Evolutionary conservation across 92 coral and sea anemone species (phyloP).

Genomic region (Ricordea florida): DNA sequence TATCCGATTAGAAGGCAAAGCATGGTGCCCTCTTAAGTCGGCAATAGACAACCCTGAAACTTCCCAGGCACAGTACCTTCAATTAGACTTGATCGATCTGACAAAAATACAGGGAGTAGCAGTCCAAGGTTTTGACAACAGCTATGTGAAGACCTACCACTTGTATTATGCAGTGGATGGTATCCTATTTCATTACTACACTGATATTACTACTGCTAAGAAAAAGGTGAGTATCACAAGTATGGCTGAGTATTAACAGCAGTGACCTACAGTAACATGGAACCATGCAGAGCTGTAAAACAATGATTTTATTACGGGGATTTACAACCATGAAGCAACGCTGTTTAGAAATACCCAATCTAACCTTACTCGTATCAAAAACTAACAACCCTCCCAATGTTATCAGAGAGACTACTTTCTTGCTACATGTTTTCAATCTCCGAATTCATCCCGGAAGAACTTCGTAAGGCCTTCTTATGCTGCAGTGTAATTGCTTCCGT

Average conservation of each 20-base stretch:
- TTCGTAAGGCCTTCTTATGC: too few species aligned
- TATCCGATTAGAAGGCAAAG: neutral
- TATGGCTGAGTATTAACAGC: neutral
- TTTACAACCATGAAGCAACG: too few species aligned
- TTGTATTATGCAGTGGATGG: neutral
- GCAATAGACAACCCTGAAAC: neutral
- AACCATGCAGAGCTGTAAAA: too few species aligned
- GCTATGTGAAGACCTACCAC: neutral
- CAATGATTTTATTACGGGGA: too few species aligned
- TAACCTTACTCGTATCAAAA: too few species aligned
- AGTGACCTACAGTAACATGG: too few species aligned
- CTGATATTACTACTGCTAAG: neutral
- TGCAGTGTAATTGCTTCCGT: too few species aligned
- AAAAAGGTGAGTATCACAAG: neutral
- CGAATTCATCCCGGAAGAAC: too few species aligned
- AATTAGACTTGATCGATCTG: slow-evolving; percentile 4
- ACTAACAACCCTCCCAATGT: too few species aligned
- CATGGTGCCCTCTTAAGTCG: neutral
- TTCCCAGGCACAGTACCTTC: neutral
- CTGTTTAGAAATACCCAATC: too few species aligned
- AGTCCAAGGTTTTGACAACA: neutral
- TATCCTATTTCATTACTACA: neutral
- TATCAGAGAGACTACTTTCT: too few species aligned
- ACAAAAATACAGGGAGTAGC: neutral
- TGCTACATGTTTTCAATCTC: too few species aligned